Percentiles rank a stretch among this genome's conserved stretches.
Evolutionary conservation across 1,140 invertebrate species (phyloP).

Genomic region (Gerris buenoi): DNA sequence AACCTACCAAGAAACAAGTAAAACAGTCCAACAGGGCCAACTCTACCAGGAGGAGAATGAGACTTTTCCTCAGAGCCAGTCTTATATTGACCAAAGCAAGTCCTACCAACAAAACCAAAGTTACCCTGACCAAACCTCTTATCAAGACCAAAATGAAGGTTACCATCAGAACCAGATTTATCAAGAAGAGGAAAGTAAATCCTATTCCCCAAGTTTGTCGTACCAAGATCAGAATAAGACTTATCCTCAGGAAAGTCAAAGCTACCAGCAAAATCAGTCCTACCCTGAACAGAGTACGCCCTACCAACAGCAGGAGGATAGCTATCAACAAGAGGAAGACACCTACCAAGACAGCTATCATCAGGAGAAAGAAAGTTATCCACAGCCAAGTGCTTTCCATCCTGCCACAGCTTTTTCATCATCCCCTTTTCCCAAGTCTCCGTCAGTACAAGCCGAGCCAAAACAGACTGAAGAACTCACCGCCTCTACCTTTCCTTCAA

Average conservation of each 20-base stretch:
- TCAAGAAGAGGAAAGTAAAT: neutral
- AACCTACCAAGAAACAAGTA: neutral
- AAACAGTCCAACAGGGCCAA: neutral
- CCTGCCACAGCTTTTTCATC: constrained; percentile 7
- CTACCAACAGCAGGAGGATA: neutral
- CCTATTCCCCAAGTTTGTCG: neutral
- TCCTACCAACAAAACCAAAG: neutral
- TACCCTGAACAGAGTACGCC: neutral
- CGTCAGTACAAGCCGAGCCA: constrained; percentile 6
- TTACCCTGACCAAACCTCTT: neutral
- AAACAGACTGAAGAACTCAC: neutral
- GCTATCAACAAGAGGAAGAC: neutral
- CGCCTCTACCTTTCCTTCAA: neutral
- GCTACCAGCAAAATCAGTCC: neutral
- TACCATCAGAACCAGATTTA: neutral
- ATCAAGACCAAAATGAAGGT: neutral
- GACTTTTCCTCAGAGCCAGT: neutral
- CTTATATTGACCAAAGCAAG: neutral
- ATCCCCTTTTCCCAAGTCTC: neutral
- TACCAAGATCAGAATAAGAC: neutral
- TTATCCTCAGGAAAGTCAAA: neutral
- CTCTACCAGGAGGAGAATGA: neutral
- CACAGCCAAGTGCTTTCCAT: constrained; percentile 5
- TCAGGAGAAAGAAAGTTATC: neutral
- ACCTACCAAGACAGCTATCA: neutral